Conservation (phyloP, 2,113 vertebrate genomes). For the Patagioenas fasciata region DNA sequence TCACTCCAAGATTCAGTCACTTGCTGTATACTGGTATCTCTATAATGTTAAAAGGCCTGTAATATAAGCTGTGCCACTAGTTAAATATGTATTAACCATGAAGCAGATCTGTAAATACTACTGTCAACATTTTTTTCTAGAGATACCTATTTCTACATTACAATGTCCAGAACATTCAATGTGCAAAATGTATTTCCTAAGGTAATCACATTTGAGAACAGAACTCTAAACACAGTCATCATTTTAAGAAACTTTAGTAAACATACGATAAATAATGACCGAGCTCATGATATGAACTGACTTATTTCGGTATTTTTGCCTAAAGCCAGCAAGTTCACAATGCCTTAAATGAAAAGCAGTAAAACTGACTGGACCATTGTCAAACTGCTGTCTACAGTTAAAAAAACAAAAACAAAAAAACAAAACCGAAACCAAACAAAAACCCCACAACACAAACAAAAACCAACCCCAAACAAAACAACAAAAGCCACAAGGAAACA, state of each 20-base stretch:
- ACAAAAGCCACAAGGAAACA: neutral
- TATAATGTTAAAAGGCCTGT: neutral
- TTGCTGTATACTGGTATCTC: neutral
- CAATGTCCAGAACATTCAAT: neutral
- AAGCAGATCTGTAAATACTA: neutral
- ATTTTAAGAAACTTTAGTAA: neutral
- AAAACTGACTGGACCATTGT: neutral
- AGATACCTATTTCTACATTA: neutral
- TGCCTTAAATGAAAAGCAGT: neutral
- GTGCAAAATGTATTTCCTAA: neutral
- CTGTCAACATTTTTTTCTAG: neutral
- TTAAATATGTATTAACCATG: neutral
- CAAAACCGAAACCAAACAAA: neutral
- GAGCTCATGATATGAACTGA: neutral
- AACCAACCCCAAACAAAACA: neutral
- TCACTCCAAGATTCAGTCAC: neutral
- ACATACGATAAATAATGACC: neutral
- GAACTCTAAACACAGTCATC: neutral
- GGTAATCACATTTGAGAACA: neutral
- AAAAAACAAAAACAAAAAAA: neutral
- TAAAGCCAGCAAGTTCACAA: neutral
- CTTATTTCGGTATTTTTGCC: neutral
- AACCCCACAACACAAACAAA: neutral
- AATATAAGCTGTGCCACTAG: neutral
- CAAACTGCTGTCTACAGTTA: neutral